Evolutionary conservation across 1,140 invertebrate genomes (phyloP), one percentile per base, ranked within the genome.

Genomic region (Drosophila pruinosa): DNA sequence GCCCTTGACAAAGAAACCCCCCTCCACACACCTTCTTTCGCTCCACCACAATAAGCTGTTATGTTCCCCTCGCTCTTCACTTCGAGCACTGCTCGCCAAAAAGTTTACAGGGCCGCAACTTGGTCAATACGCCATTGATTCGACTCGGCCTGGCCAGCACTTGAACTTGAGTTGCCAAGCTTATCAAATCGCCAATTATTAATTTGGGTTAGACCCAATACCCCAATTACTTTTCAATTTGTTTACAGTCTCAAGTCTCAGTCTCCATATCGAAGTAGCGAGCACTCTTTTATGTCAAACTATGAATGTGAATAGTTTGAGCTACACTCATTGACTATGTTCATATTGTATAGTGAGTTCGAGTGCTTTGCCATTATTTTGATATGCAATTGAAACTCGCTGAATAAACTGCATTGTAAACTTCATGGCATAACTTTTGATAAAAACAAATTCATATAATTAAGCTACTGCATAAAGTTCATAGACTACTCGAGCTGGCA

Each of bases 61-160:
- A n/a, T 22, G 2, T 21, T 7, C 1, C 4, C 10, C 8, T 21
- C 4, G 6, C 15, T 17, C 15, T 0, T 17, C 36, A 5, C 14
- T 39, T 15, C n/a, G n/a, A n/a, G 36, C 36, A 4, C 38, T 0
- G 14, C 38, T 39, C 12, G 14, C 15, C 14, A 54, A 38, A 65
- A 58, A 22, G 6, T 31, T 38, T 22, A 63, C 50, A 70, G 31
- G 50, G 59, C 45, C 67, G 41, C 19, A 56, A 70, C 31, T 64
- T 39, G 59, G 22, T 17, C 59, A 45, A 69, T 54, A 54, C 12
- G 4, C 39, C 53, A 69, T 50, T 50, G 54, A 21, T 39, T n/a
- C 5, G 26, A 28, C 5, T 34, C 28, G 48, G 38, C 14, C 24
- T 12, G 36, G 21, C n/a, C n/a, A n/a, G n/a, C 48, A 26, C 38